Percentiles rank a stretch among this genome's conserved stretches.
These are phyloP conservation scores for Hapalemur alaotrensis DNA, from an alignment of 2,797 vertebrate genomes.

Conservation along the genomic window DNA sequence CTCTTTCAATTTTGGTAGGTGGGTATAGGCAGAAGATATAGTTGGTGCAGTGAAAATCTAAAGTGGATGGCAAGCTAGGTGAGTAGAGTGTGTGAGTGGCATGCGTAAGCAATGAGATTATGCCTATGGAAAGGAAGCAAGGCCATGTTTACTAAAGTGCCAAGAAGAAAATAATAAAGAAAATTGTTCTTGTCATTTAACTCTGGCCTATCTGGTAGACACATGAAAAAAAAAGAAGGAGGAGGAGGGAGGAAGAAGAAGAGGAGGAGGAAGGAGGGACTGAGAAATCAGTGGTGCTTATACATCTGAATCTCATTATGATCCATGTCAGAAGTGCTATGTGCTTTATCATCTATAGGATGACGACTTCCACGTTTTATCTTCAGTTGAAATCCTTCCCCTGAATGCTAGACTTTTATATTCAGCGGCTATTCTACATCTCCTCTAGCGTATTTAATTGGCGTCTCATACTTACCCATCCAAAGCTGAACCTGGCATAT, in stretches of 20 bases:
- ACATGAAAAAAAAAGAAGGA: background rate
- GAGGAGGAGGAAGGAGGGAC: background rate
- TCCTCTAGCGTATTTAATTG: background rate
- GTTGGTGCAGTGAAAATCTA: background rate
- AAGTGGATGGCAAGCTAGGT: background rate
- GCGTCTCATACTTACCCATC: background rate
- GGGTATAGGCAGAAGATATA: background rate
- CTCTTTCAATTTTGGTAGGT: background rate
- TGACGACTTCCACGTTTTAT: background rate
- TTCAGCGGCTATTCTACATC: background rate
- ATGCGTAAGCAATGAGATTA: background rate
- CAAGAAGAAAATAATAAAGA: background rate
- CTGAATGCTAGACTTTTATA: background rate
- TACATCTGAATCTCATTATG: background rate
- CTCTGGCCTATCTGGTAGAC: background rate
- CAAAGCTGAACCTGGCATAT: background rate
- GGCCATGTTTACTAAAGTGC: background rate
- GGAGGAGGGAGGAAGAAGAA: background rate
- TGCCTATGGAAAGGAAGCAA: background rate
- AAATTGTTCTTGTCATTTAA: background rate
- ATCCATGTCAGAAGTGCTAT: background rate
- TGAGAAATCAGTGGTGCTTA: background rate
- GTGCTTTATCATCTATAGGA: background rate
- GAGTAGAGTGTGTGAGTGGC: background rate
- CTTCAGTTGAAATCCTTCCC: background rate